Evolutionary conservation across 2,888 invertebrate genomes (phyloP), one percentile per base, ranked within the genome.

Genomic region (Plusia festucae): DNA sequence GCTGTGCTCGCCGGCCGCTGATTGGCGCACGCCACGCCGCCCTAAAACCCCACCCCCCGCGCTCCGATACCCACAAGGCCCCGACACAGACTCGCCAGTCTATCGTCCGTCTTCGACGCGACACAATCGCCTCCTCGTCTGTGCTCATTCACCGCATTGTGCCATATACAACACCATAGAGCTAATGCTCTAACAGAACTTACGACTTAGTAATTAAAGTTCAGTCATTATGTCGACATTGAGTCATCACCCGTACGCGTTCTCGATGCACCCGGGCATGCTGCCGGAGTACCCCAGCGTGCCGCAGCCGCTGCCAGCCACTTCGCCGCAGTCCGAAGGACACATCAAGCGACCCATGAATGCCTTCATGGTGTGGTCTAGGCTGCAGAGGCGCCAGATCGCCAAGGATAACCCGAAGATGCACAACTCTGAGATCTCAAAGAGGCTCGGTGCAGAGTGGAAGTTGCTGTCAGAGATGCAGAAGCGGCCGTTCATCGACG

Each of bases 291-390:
- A 94, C 68, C 89, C 91, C 70, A 91, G 90, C 78, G 89, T 81
- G 46, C 94, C 92, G 78, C 95, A 92, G 80, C 94, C 93, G 75
- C 85, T 94, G 80, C 93, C 94, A 46, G 91, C 95, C 0, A 90
- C 92, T 7, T 95, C 95, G 5, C 95, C 95, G 57, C 93, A 93
- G 71, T 91, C 93, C 46, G 97, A 97, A 82, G 97, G 96, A 11
- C 98, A 99, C 92, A 98, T 99, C 86, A 99, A 99, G 91, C 95
- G 99, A 20, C 99, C 99, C 2, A 99, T 99, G 99, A 99, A 99
- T 94, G 99, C 99, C 0, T 99, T 99, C 93, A 99, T 99, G 99
- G 99, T 98, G 32, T 99, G 99, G 99, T 98, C 99, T 6, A 95
- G 99, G 51, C 97, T 98, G 49, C 98, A 99, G 90, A 95, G 99